Evolutionary conservation across 2,113 vertebrate genomes (phyloP).

Genomic region (Oenanthe oenanthe): DNA sequence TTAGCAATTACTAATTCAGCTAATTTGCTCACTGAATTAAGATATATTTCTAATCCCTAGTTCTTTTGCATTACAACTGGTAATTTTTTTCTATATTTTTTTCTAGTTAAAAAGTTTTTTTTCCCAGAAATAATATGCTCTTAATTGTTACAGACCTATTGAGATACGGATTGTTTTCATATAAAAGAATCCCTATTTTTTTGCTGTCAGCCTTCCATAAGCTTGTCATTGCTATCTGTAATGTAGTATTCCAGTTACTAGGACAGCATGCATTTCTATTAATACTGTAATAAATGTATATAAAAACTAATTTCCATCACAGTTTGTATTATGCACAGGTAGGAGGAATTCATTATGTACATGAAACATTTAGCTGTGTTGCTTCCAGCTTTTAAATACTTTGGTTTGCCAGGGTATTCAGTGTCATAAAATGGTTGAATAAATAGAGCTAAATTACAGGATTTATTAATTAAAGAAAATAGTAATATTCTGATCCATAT

Average conservation of each 20-base stretch:
- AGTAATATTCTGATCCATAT: background rate
- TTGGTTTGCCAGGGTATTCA: background rate
- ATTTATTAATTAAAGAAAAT: background rate
- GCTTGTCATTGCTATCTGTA: background rate
- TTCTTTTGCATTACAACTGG: background rate
- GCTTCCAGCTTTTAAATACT: background rate
- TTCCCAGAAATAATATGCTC: background rate
- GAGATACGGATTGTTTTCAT: background rate
- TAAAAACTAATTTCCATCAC: background rate
- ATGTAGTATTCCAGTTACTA: background rate
- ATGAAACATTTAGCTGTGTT: background rate
- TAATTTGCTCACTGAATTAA: background rate
- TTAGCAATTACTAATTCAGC: background rate
- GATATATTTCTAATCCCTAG: background rate
- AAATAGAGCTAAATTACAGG: background rate
- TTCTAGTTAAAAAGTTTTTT: background rate
- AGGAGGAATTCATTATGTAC: background rate
- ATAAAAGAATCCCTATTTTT: background rate
- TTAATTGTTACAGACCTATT: background rate
- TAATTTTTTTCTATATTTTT: background rate
- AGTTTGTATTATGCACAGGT: background rate
- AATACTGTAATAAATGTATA: background rate
- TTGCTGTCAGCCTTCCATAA: background rate
- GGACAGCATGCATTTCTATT: background rate
- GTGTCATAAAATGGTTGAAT: background rate